Percentiles rank a stretch among this genome's conserved stretches.
These are phyloP conservation scores for Oreochromis spilurus DNA, from an alignment of 2,113 vertebrate species.

Conservation along the genomic window DNA sequence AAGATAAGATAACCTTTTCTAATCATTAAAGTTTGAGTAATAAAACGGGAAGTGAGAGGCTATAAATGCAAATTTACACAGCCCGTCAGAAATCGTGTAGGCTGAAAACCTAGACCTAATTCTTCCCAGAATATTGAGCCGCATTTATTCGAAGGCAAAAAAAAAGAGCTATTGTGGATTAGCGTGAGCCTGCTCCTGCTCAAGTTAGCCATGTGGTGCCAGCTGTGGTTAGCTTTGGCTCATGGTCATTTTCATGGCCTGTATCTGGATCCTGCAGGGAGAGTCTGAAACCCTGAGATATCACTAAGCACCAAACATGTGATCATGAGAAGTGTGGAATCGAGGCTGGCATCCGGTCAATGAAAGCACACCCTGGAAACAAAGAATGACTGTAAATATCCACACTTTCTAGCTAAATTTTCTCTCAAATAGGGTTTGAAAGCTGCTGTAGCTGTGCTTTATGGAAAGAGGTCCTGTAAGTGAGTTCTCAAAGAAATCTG, in stretches of 20 bases:
- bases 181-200: constrained; percentile 16
- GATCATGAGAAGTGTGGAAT: constrained; percentile 57
- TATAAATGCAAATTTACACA: neutral
- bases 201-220: constrained; percentile 26
- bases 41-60: neutral
- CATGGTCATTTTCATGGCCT: constrained; percentile 55
- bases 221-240: constrained; percentile 54
- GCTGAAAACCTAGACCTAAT: neutral
- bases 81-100: neutral
- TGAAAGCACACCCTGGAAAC: constrained; percentile 44
- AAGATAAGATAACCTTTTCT: too few species aligned
- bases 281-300: constrained; percentile 61
- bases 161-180: constrained; percentile 18
- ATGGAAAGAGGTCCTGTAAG: neutral
- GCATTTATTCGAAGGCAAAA: constrained; percentile 9
- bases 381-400: constrained; percentile 38
- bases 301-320: constrained; percentile 59
- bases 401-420: constrained; percentile 8
- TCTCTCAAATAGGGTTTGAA: neutral
- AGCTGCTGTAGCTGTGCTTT: neutral
- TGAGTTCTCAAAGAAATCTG: neutral
- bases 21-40: neutral
- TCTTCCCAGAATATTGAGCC: neutral
- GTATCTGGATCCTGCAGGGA: constrained; percentile 65
- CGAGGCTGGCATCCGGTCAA: constrained; percentile 55